Conservation (phyloP, 1,140 invertebrate genomes). For the Danaus plexippus region DNA sequence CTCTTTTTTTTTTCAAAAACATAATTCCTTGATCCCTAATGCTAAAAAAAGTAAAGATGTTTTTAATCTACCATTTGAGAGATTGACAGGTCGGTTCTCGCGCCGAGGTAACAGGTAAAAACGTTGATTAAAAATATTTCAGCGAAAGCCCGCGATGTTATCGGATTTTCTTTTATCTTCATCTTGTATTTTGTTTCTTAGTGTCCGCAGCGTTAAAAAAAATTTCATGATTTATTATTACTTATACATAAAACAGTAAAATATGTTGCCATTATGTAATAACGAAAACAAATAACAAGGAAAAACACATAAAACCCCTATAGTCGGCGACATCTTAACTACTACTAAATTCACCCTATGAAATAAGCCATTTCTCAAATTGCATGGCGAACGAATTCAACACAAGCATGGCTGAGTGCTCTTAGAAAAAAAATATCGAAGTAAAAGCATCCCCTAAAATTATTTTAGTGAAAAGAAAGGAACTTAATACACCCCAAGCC, state of each 20-base stretch:
- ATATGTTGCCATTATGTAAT: not conserved
- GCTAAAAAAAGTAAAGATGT: slow-evolving; percentile 66
- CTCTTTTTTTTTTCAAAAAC: slow-evolving; percentile 43
- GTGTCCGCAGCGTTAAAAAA: not conserved
- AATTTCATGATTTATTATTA: slow-evolving; percentile 1
- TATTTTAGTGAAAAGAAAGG: slow-evolving; percentile 72
- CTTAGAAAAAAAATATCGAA: slow-evolving; percentile 65
- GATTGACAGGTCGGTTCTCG: slow-evolving; percentile 66
- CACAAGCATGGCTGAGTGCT: slow-evolving; percentile 44
- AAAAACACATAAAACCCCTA: slow-evolving; percentile 16
- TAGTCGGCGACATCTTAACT: slow-evolving; percentile 46
- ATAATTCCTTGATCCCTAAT: slow-evolving; percentile 68
- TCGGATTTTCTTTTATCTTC: slow-evolving; percentile 34
- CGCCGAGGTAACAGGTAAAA: slow-evolving; percentile 56
- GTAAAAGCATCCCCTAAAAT: slow-evolving; percentile 70
- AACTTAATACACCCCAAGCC: slow-evolving; percentile 69
- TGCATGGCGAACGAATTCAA: slow-evolving; percentile 57
- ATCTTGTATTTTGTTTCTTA: slow-evolving; percentile 4
- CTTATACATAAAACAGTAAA: not conserved
- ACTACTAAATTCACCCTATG: slow-evolving; percentile 47
- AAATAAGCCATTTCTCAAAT: slow-evolving; percentile 63
- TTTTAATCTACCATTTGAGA: slow-evolving; percentile 70
- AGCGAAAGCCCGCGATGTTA: slow-evolving; percentile 54
- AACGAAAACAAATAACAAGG: slow-evolving; percentile 2
- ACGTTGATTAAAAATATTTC: slow-evolving; percentile 71